Conservation (phyloP, 1,140 invertebrate species). For the Palaemon carinicauda region DNA sequence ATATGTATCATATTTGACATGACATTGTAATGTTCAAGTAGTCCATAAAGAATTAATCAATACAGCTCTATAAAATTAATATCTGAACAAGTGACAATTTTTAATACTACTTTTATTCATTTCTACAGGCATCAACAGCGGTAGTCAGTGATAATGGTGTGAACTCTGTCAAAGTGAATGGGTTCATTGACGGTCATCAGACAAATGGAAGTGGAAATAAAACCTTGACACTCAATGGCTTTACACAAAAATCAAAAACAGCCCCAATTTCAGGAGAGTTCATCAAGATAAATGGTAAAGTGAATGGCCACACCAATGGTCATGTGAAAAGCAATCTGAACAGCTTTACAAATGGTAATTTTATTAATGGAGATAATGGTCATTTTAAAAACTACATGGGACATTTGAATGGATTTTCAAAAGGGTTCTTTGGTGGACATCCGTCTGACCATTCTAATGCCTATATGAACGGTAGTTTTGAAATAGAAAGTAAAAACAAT, state of each 20-base stretch:
- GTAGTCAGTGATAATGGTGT: not conserved
- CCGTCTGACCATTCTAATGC: not conserved
- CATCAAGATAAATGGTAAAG: not conserved
- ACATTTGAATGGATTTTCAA: not conserved
- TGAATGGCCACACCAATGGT: not conserved
- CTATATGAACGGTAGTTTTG: not conserved
- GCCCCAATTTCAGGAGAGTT: not conserved
- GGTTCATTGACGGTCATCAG: not conserved
- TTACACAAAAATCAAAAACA: not conserved
- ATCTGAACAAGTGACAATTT: not conserved
- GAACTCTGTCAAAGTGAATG: not conserved
- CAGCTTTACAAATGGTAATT: not conserved
- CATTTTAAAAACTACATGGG: not conserved
- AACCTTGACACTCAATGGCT: not conserved
- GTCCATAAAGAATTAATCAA: not conserved
- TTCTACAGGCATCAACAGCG: not conserved
- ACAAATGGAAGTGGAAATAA: not conserved
- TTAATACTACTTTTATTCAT: not conserved
- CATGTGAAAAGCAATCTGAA: not conserved
- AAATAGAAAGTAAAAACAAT: not conserved
- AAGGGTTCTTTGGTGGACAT: not conserved
- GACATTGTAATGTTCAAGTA: no score
- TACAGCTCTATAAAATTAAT: not conserved
- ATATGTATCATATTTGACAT: no score
- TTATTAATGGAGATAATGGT: not conserved